A percentile compares a stretch with the other conserved stretches of the same genome.
phyloP scores from a whole-genome alignment of 2,113 vertebrate species.

The Plecturocebus donacophilus region DNA sequence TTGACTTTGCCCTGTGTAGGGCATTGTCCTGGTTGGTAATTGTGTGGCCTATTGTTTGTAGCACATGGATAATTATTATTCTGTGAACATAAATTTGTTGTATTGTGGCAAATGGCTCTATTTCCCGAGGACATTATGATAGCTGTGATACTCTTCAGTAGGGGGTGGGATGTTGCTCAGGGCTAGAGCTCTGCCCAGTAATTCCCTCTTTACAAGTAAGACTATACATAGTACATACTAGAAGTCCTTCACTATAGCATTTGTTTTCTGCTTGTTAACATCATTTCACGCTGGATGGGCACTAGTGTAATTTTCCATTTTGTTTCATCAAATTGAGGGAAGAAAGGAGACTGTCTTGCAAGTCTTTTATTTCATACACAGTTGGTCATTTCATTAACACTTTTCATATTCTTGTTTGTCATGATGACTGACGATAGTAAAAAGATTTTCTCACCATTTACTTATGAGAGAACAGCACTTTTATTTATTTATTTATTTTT shows the following conservation, averaged over 20 bases:
- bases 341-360: slow-evolving; percentile 81
- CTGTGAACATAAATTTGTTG: slow-evolving; percentile 78
- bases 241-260: slow-evolving; percentile 75
- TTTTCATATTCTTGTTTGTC: slow-evolving; percentile 87
- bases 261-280: slow-evolving; percentile 80
- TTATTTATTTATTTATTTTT: slow-evolving; percentile 80
- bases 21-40: slow-evolving; percentile 76
- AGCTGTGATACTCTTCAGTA: slow-evolving; percentile 76
- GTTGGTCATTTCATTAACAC: slow-evolving; percentile 86
- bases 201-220: slow-evolving; percentile 79
- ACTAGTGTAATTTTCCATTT: slow-evolving; percentile 85
- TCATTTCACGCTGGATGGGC: slow-evolving; percentile 78
- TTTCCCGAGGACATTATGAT: slow-evolving; percentile 75
- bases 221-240: slow-evolving; percentile 82
- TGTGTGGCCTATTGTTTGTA: slow-evolving; percentile 78
- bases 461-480: slow-evolving; percentile 80
- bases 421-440: slow-evolving; percentile 83
- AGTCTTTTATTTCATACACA: slow-evolving; percentile 86
- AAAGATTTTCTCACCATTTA: slow-evolving; percentile 86
- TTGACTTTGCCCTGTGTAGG: slow-evolving; percentile 72
- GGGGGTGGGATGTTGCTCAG: slow-evolving; percentile 78
- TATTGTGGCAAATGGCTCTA: slow-evolving; percentile 68
- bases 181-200: slow-evolving; percentile 78
- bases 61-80: slow-evolving; percentile 80
- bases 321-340: slow-evolving; percentile 84